These are phyloP conservation scores for Oreochromis niloticus DNA, from an alignment of 2,113 vertebrate genomes.

Conservation along the genomic window DNA sequence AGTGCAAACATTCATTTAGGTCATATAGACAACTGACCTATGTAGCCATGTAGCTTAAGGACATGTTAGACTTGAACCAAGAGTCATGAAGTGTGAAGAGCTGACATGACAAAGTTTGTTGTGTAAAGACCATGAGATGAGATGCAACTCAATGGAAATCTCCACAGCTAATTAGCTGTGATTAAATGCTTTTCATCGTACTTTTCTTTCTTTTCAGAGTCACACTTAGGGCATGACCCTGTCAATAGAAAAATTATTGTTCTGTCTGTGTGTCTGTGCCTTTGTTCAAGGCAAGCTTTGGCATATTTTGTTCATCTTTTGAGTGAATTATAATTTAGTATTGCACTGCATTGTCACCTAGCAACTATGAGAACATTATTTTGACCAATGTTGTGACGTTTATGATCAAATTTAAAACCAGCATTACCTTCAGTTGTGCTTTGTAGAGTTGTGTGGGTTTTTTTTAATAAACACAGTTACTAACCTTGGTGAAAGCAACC, in stretches of 20 bases:
- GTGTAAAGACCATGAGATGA: not conserved
- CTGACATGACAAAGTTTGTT: not conserved
- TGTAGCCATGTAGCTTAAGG: not conserved
- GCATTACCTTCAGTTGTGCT: not conserved
- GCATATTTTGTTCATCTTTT: not conserved
- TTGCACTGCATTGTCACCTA: not conserved
- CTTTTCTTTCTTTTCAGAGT: not conserved
- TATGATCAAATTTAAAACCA: not conserved
- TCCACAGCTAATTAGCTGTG: not conserved
- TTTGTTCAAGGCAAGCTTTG: not conserved
- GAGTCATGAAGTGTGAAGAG: not conserved
- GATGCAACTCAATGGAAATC: not conserved
- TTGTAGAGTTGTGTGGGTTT: not conserved
- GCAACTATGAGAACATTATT: not conserved
- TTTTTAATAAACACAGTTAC: not conserved
- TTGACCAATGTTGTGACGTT: not conserved
- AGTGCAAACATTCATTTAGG: not conserved
- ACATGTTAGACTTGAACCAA: not conserved
- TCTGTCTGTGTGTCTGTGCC: not conserved
- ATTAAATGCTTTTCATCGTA: not conserved
- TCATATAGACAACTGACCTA: not conserved
- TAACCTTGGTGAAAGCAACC: not conserved
- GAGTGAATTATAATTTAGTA: not conserved
- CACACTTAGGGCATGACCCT: not conserved
- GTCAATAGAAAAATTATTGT: not conserved